Evolutionary conservation across 2,888 invertebrate species (phyloP).

Genomic region (Leucoma salicis): DNA sequence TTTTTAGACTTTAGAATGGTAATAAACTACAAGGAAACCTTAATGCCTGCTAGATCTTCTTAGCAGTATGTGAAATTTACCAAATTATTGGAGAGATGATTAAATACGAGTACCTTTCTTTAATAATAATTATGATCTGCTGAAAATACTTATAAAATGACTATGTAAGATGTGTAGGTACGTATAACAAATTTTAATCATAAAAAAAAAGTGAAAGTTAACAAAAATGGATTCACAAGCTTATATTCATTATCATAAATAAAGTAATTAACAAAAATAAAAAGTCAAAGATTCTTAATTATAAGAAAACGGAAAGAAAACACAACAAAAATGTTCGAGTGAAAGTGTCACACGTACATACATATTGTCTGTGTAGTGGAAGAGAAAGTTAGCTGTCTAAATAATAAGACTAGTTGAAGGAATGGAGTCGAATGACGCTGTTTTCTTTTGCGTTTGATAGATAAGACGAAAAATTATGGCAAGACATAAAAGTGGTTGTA

Average conservation of each 20-base stretch:
- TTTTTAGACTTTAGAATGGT: too few species aligned
- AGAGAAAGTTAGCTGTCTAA: conserved; percentile 62
- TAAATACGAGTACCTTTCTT: too few species aligned
- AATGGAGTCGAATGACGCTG: conserved; percentile 37
- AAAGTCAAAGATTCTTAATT: conserved; percentile 5
- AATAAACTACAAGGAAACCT: too few species aligned
- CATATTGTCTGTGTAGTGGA: conserved; percentile 52
- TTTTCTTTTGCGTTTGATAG: neutral
- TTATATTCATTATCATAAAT: neutral
- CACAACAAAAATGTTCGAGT: conserved; percentile 59
- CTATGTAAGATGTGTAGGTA: too few species aligned
- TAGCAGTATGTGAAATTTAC: too few species aligned
- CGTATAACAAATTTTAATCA: too few species aligned
- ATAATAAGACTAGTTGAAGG: conserved; percentile 30
- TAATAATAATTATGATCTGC: too few species aligned
- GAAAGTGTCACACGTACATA: conserved; percentile 71
- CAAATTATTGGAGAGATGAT: too few species aligned
- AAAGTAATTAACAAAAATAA: neutral
- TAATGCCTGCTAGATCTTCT: too few species aligned
- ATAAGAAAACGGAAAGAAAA: conserved; percentile 51
- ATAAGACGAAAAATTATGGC: too few species aligned
- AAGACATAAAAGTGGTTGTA: too few species aligned
- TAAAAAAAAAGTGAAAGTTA: neutral
- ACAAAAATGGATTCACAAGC: neutral
- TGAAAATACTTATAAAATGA: too few species aligned